Conservation (phyloP, 2,113 vertebrate species). For the Zosterops lateralis region DNA sequence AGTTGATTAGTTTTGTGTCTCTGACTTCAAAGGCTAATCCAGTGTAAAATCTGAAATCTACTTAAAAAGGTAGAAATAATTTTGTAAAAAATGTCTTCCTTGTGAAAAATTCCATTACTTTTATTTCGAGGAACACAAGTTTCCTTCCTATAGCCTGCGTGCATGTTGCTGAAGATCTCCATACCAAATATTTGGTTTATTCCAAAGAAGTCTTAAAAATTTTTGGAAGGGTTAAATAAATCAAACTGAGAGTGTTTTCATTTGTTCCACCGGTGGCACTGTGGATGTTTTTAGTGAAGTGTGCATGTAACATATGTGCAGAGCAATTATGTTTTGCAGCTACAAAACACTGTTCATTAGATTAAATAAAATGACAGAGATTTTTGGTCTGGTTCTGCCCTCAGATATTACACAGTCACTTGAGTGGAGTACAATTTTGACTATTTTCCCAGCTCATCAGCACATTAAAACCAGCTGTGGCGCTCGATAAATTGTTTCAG, state of each 20-base stretch:
- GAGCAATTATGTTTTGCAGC: conserved; percentile 60
- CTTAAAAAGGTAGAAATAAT: conserved; percentile 7
- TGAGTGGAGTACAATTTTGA: conserved; percentile 67
- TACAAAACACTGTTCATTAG: conserved; percentile 59
- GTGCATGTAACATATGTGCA: not conserved
- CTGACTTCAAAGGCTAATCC: conserved; percentile 41
- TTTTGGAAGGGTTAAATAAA: not conserved
- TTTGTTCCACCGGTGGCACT: conserved; percentile 48
- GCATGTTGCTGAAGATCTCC: not conserved
- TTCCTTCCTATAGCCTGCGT: not conserved
- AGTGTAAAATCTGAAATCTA: not conserved
- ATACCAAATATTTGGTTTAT: conserved; percentile 8
- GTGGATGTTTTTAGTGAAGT: conserved; percentile 39
- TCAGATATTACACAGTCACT: conserved; percentile 65
- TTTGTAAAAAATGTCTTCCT: not conserved
- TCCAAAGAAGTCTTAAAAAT: not conserved
- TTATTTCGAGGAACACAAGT: not conserved
- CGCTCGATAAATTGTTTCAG: conserved; percentile 52
- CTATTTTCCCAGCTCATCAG: conserved; percentile 69
- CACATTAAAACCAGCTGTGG: conserved; percentile 73
- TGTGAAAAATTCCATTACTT: not conserved
- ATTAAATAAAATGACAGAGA: conserved; percentile 68
- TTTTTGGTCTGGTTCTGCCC: conserved; percentile 60
- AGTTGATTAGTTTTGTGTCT: conserved; percentile 53
- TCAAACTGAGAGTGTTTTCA: not conserved